Conservation (phyloP, 2,113 vertebrate genomes). For the Rutilus rutilus region DNA sequence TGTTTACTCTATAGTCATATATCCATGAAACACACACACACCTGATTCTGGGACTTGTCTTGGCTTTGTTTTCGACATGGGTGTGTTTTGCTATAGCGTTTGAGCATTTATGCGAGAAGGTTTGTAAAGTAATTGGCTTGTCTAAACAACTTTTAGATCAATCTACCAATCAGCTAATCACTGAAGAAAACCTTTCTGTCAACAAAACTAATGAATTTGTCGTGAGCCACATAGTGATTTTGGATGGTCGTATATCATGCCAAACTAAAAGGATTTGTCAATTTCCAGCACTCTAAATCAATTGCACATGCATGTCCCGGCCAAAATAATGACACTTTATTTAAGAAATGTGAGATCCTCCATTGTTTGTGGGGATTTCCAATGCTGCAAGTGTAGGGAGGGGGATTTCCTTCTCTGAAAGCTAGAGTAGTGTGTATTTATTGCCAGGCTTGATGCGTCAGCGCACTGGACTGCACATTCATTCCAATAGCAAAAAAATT, state of each 20-base stretch:
- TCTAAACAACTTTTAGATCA: background rate
- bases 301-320: background rate
- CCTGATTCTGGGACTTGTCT: background rate
- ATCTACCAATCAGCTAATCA: slow-evolving; percentile 9
- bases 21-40: background rate
- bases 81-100: background rate
- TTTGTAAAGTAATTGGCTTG: background rate
- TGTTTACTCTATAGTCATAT: background rate
- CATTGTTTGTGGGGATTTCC: slow-evolving; percentile 26
- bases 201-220: slow-evolving; percentile 16
- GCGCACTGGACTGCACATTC: no score
- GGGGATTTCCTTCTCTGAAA: slow-evolving; percentile 25
- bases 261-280: slow-evolving; percentile 15
- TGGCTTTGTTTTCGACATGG: background rate
- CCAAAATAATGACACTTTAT: background rate
- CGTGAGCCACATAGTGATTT: background rate
- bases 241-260: background rate
- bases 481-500: background rate
- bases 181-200: background rate
- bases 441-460: background rate
- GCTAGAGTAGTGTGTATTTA: slow-evolving; percentile 7
- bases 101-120: background rate
- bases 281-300: slow-evolving; percentile 5
- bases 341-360: slow-evolving; percentile 2
- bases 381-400: no score